Percentiles rank a stretch among this genome's conserved stretches.
Conservation (phyloP, 1,140 invertebrate genomes). For the Plodia interpunctella region DNA sequence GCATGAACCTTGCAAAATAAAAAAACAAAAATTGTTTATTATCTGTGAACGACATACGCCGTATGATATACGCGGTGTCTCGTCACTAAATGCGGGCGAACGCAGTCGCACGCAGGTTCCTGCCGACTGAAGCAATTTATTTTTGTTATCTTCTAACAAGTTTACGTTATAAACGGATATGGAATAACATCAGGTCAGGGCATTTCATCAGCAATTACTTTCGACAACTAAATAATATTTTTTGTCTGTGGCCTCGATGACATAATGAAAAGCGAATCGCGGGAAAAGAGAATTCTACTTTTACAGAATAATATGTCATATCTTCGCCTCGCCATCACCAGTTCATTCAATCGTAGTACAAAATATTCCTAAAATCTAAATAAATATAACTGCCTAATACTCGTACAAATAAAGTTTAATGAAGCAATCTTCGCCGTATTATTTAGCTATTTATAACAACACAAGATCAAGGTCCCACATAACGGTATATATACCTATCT, state of each 20-base stretch:
- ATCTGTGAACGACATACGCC: constrained; percentile 12
- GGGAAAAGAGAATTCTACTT: neutral
- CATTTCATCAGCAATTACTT: constrained; percentile 2
- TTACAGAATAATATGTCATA: neutral
- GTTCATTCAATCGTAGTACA: no score
- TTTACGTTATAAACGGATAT: constrained; percentile 10
- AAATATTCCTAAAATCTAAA: no score
- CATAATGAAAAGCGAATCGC: neutral
- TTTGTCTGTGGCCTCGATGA: neutral
- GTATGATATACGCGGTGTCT: constrained; percentile 32
- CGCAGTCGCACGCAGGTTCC: constrained; percentile 20
- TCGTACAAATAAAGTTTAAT: no score
- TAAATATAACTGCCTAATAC: no score
- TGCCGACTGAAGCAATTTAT: constrained; percentile 8
- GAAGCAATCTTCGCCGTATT: no score
- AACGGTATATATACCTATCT: no score
- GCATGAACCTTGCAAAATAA: constrained; percentile 30
- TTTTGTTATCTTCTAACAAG: constrained; percentile 14
- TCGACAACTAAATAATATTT: neutral
- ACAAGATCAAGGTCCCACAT: no score
- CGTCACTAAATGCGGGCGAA: constrained; percentile 38
- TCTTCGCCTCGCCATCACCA: no score
- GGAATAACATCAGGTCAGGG: constrained; percentile 1
- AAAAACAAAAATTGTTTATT: constrained; percentile 25
- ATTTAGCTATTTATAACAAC: no score